Evolutionary conservation across 2,888 invertebrate species (phyloP).

Genomic region (Athalia cordata): DNA sequence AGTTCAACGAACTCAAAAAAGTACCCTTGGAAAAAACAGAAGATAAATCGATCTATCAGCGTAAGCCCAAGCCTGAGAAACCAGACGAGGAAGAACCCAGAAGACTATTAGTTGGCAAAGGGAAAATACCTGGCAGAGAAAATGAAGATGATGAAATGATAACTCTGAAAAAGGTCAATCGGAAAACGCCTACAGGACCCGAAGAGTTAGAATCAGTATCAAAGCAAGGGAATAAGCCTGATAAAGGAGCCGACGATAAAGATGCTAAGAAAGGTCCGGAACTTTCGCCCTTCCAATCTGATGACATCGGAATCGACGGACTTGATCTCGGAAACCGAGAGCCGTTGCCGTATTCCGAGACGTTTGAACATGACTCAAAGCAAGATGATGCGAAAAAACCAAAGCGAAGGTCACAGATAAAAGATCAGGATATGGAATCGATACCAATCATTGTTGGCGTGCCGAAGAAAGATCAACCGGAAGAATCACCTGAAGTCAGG

Average conservation of each 20-base stretch:
- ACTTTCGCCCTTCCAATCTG: slow-evolving; percentile 67
- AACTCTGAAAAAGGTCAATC: slow-evolving; percentile 74
- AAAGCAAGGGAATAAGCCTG: slow-evolving; percentile 52
- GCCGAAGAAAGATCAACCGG: slow-evolving; percentile 54
- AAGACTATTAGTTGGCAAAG: slow-evolving; percentile 73
- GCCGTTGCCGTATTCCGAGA: slow-evolving; percentile 46
- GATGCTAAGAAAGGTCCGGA: slow-evolving; percentile 58
- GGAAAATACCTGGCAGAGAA: slow-evolving; percentile 72
- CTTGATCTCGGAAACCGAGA: slow-evolving; percentile 60
- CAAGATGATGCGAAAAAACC: slow-evolving; percentile 55
- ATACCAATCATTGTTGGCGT: slow-evolving; percentile 32
- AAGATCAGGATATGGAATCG: slow-evolving; percentile 49
- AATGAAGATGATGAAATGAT: slow-evolving; percentile 70
- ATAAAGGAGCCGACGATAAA: slow-evolving; percentile 49
- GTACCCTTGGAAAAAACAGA: slow-evolving; percentile 70
- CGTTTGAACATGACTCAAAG: slow-evolving; percentile 46
- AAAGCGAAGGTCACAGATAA: slow-evolving; percentile 51
- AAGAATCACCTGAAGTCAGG: slow-evolving; percentile 55
- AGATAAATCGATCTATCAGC: slow-evolving; percentile 67
- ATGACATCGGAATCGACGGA: slow-evolving; percentile 58
- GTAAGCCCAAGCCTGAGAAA: slow-evolving; percentile 57
- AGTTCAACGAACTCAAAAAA: slow-evolving; percentile 69
- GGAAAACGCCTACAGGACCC: slow-evolving; percentile 65
- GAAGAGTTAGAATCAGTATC: slow-evolving; percentile 64
- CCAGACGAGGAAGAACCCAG: slow-evolving; percentile 57